Base-by-base conservation (phyloP, 2,113 vertebrate genomes). In the Mobula birostris region DNA sequence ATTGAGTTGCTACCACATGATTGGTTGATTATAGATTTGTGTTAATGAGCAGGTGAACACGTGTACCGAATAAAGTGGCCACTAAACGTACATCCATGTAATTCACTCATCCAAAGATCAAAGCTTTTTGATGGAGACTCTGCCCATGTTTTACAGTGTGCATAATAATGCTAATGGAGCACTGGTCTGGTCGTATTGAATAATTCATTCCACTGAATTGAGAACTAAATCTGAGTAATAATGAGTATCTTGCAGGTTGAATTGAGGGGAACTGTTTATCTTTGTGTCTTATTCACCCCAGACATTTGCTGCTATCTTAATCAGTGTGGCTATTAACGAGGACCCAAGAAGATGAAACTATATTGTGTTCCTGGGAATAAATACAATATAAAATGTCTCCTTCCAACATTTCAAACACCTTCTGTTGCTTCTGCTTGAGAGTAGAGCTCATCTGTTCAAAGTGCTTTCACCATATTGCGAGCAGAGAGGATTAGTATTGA, bases 261-360 rank as follows among this genome's bases (percentile, higher is more conserved):
- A 12, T 61, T 85, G 1, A 32, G 14, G 29, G 58, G 11, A 17
- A 2, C 1, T 32, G 29, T 87, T 32, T 66, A 14, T 66, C 63
- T 90, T 66, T 5, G 56, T 90, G 85, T 19, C 12, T 90, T 90
- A 61, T 36, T 90, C 40, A 90, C 29, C 85, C 85, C n/a, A 90
- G 2, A 6, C 2, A 56, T 36, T 40, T 93, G 68, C 91, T 74
- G 72, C 72, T 27, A 68, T 11, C 32, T 93, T 70, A 29, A 56
- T 56, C 56, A 21, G n/a, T 27, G 74, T 72, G 36, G 0, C 68
- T 70, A 56, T 93, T 56, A 56, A 17, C 9, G 14, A 14, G 19
- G n/a, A 93, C 32, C 19, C 11, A 6, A 12, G 29, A 14, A 21
- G 90, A 40, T 90, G 14, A 63, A 88, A 58, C 58, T n/a, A 4